Conservation (phyloP, 2,113 vertebrate species). For the Bagarius yarrelli region DNA sequence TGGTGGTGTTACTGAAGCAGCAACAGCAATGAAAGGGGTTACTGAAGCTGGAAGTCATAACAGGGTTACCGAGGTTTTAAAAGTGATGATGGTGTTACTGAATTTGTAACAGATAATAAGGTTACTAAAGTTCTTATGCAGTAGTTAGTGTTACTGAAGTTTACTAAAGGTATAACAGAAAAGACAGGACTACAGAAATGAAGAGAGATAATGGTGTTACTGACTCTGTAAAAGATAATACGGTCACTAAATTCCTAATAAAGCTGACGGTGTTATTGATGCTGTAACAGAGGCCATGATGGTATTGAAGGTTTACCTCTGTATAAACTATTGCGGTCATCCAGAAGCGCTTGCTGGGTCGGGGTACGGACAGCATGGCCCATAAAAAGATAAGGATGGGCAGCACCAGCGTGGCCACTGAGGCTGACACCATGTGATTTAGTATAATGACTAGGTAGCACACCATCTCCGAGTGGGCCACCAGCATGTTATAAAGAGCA, state of each 20-base stretch:
- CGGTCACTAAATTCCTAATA: too few species aligned
- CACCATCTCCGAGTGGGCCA: conserved; percentile 88
- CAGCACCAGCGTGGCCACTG: conserved; percentile 84
- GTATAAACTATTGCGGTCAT: conserved; percentile 96
- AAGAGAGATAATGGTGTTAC: background rate
- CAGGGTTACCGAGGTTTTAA: too few species aligned
- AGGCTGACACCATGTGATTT: conserved; percentile 92
- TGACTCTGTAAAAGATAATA: background rate
- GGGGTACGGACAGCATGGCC: conserved; percentile 90
- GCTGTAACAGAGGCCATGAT: background rate
- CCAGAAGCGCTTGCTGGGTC: conserved; percentile 92
- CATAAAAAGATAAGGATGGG: conserved; percentile 91
- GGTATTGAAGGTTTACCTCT: conserved; percentile 71
- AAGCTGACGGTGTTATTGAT: background rate
- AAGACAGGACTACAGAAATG: background rate
- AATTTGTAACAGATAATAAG: background rate
- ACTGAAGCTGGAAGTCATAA: too few species aligned
- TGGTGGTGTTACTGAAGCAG: too few species aligned
- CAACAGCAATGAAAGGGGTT: too few species aligned
- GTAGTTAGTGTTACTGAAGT: background rate
- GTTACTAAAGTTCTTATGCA: background rate
- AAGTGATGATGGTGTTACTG: background rate
- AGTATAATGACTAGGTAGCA: conserved; percentile 93
- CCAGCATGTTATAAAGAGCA: conserved; percentile 85
- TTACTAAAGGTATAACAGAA: background rate